Percentiles rank a stretch among this genome's conserved stretches.
phyloP scores from a whole-genome alignment of 2,797 vertebrate species.

The Micrastur ruficollis region DNA sequence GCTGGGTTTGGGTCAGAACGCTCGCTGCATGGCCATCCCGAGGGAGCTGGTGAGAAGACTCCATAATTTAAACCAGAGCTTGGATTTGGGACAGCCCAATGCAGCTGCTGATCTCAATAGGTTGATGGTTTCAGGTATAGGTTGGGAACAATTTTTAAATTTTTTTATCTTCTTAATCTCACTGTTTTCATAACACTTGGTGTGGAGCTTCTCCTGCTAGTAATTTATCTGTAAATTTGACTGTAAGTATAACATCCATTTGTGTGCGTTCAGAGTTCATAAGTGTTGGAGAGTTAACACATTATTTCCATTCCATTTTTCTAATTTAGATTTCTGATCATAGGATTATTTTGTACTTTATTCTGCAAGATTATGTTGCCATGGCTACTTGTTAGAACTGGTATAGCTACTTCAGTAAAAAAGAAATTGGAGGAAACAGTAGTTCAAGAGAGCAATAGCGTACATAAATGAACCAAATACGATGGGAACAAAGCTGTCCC shows the following conservation, averaged over 20 bases:
- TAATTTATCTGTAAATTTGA: background rate
- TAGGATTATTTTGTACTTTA: conserved; percentile 52
- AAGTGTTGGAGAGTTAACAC: background rate
- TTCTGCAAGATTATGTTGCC: conserved; percentile 52
- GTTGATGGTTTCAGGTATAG: background rate
- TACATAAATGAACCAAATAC: background rate
- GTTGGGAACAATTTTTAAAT: background rate
- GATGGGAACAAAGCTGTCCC: background rate
- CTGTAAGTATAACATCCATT: background rate
- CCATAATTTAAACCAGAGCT: background rate
- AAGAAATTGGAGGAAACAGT: conserved; percentile 28
- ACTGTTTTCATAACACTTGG: background rate
- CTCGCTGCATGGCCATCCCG: accelerated
- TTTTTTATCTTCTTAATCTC: background rate
- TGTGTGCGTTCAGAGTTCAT: background rate
- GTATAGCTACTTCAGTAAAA: conserved; percentile 24
- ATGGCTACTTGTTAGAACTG: conserved; percentile 48
- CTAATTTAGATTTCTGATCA: conserved; percentile 27
- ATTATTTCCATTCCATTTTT: conserved; percentile 15
- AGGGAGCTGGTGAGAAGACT: background rate
- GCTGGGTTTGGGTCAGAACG: background rate
- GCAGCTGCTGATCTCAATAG: background rate
- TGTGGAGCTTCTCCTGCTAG: background rate
- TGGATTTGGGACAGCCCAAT: background rate
- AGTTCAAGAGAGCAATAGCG: conserved; percentile 23